Percentiles rank a stretch among this genome's conserved stretches.
Conservation (phyloP, 2,797 vertebrate genomes). For the Acipenser transmontanus region DNA sequence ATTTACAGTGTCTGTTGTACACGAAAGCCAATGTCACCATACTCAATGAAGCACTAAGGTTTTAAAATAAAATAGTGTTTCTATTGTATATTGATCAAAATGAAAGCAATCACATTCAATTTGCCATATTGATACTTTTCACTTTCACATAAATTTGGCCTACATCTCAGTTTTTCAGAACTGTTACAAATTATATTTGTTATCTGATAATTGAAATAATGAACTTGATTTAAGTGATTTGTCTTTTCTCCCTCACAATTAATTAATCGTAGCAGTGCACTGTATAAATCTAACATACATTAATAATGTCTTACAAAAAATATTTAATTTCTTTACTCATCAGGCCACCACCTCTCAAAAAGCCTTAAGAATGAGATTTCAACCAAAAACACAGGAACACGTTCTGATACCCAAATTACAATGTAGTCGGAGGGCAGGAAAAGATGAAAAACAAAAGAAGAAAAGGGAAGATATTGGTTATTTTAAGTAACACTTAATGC, state of each 20-base stretch:
- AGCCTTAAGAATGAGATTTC: neutral
- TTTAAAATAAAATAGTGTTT: conserved; percentile 3
- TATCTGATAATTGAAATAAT: no score
- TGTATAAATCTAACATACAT: no score
- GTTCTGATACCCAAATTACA: neutral
- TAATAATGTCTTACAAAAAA: no score
- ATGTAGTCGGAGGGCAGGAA: conserved; percentile 7
- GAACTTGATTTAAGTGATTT: no score
- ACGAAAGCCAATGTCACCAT: neutral
- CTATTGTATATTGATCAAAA: conserved; percentile 1
- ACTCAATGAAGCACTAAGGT: neutral
- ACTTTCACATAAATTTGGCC: conserved; percentile 50
- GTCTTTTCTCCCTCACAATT: no score
- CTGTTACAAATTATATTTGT: conserved; percentile 13
- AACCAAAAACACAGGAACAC: no score
- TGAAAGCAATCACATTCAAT: neutral
- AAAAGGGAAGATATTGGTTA: conserved; percentile 21
- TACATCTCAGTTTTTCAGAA: conserved; percentile 56
- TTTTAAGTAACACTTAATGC: conserved; percentile 21
- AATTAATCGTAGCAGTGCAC: no score
- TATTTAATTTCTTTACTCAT: no score
- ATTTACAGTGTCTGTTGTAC: neutral
- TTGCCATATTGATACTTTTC: neutral
- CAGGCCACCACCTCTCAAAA: conserved; percentile 36
- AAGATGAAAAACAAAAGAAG: conserved; percentile 8